A percentile compares a stretch with the other conserved stretches of the same genome.
Conservation (phyloP, 2,888 invertebrate species). For the Thecophora atra region DNA sequence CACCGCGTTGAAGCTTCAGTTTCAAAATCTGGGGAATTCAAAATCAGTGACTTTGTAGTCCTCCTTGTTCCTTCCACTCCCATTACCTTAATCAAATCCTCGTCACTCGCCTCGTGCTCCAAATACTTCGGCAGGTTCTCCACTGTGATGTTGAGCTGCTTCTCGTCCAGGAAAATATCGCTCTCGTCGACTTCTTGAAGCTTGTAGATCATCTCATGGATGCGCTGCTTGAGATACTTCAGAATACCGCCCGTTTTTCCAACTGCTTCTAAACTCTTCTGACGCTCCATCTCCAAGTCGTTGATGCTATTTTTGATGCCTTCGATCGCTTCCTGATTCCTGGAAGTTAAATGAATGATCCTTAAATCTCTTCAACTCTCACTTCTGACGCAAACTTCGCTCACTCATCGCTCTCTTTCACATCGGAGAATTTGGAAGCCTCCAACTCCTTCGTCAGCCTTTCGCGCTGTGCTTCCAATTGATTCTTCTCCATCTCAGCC, state of each 20-base stretch:
- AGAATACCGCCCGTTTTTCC: slow-evolving; percentile 58
- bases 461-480: slow-evolving; percentile 75
- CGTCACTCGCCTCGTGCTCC: slow-evolving; percentile 56
- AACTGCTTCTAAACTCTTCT: slow-evolving; percentile 62
- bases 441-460: slow-evolving; percentile 76
- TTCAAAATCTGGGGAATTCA: slow-evolving; percentile 55
- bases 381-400: slow-evolving; percentile 47
- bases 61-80: too few relatives aligned
- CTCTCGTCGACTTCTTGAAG: slow-evolving; percentile 65
- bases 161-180: slow-evolving; percentile 55
- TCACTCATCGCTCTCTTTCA: slow-evolving; percentile 83
- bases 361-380: background rate
- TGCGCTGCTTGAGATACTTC: slow-evolving; percentile 60
- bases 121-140: slow-evolving; percentile 57
- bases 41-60: background rate
- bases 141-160: slow-evolving; percentile 53
- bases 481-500: slow-evolving; percentile 79
- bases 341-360: slow-evolving; percentile 62
- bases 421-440: slow-evolving; percentile 80
- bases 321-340: slow-evolving; percentile 78
- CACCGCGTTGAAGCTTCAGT: slow-evolving; percentile 58
- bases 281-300: slow-evolving; percentile 66
- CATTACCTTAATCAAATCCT: slow-evolving; percentile 61
- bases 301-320: slow-evolving; percentile 72
- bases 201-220: slow-evolving; percentile 65